phyloP scores from a whole-genome alignment of 2,113 vertebrate species.

The Etheostoma spectabile region DNA sequence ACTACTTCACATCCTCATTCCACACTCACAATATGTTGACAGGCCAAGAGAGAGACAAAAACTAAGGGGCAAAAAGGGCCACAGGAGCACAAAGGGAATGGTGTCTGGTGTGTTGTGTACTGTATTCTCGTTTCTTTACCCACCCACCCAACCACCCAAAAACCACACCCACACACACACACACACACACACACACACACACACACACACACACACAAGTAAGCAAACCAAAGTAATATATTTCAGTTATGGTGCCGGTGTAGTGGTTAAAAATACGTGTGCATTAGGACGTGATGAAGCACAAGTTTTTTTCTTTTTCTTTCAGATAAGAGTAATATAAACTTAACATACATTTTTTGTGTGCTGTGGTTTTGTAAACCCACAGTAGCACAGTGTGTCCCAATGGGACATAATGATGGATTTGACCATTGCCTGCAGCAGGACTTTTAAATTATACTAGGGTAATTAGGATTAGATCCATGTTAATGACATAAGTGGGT shows the following conservation, averaged over 20 bases:
- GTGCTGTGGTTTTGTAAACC: conserved; percentile 4
- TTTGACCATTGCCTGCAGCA: conserved; percentile 22
- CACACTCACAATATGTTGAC: conserved; percentile 43
- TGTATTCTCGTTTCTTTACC: no score
- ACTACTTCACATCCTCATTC: conserved; percentile 50
- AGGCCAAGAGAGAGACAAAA: conserved; percentile 30
- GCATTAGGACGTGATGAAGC: not conserved
- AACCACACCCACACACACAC: no score
- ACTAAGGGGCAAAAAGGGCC: conserved; percentile 25
- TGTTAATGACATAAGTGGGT: conserved; percentile 9
- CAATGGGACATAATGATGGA: conserved; percentile 6
- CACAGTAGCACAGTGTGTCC: not conserved
- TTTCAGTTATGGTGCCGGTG: not conserved
- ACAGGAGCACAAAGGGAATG: conserved; percentile 29
- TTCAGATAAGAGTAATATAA: not conserved
- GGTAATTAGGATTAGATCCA: conserved; percentile 14
- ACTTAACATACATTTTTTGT: not conserved
- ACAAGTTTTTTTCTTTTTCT: not conserved
- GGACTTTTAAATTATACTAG: conserved; percentile 13
- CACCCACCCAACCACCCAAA: no score
- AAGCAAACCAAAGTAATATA: conserved; percentile 1
- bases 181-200: no score
- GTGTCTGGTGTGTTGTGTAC: not conserved
- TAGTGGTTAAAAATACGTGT: not conserved
- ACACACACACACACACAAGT: no score